Conservation (phyloP, 2,797 vertebrate genomes). For the Sebastes trivittatus region DNA sequence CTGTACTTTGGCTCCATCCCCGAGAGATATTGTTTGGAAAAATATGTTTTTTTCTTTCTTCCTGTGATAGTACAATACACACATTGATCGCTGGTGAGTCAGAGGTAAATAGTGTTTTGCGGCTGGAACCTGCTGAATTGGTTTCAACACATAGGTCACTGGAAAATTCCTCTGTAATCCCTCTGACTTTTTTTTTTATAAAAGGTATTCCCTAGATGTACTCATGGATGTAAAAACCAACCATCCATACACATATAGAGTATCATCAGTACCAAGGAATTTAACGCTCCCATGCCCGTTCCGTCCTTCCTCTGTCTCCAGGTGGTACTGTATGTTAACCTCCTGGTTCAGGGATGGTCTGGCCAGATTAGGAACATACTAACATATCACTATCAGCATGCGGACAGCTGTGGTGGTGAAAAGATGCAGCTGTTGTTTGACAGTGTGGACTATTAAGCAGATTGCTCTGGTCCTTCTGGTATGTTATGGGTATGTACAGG, state of each 20-base stretch:
- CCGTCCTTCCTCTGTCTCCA: slow-evolving; percentile 28
- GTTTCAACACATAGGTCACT: neutral
- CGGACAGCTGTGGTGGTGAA: slow-evolving; percentile 30
- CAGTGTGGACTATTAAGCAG: neutral
- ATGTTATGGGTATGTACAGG: neutral
- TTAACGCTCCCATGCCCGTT: neutral
- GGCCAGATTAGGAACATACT: slow-evolving; percentile 18
- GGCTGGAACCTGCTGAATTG: neutral
- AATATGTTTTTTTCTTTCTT: neutral
- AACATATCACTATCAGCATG: slow-evolving; percentile 21
- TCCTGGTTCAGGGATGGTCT: slow-evolving; percentile 11
- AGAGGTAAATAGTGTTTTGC: slow-evolving; percentile 2
- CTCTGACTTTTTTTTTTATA: neutral
- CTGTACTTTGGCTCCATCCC: neutral
- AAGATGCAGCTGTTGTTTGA: slow-evolving; percentile 33
- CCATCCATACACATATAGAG: slow-evolving; percentile 2
- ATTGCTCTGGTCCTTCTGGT: neutral
- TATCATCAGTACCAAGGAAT: slow-evolving; percentile 15
- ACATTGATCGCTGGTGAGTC: neutral
- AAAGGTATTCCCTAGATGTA: slow-evolving; percentile 2
- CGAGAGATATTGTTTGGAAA: slow-evolving; percentile 15
- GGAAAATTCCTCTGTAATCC: slow-evolving; percentile 19
- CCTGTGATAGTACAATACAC: neutral
- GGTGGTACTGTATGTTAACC: slow-evolving; percentile 50
- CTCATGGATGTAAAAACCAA: neutral